Evolutionary conservation across 2,888 invertebrate genomes (phyloP).

Genomic region (Trichopoda pennipes): DNA sequence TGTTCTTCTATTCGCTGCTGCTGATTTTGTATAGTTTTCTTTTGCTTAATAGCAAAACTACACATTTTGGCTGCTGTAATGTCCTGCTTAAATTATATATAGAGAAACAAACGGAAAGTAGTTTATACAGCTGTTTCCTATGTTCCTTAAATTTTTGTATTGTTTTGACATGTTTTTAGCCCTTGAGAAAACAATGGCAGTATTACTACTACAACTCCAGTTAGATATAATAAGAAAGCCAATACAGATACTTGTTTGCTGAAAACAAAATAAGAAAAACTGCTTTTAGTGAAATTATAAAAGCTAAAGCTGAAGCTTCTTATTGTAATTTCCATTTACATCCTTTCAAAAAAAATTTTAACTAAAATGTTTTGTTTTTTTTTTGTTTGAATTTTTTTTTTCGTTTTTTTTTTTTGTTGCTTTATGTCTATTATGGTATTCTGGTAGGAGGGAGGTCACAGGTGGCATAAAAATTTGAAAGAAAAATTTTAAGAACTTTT

Average conservation of each 20-base stretch:
- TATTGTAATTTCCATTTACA: constrained; percentile 45
- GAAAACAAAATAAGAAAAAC: constrained; percentile 12
- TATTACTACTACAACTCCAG: neutral
- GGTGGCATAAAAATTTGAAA: too few species aligned
- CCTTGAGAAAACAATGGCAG: constrained; percentile 59
- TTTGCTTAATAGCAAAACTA: constrained; percentile 8
- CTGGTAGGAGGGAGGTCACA: too few species aligned
- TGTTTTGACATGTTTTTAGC: constrained; percentile 69
- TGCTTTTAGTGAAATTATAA: constrained; percentile 14
- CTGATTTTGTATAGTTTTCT: neutral
- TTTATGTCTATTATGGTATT: neutral
- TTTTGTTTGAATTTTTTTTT: constrained; percentile 1
- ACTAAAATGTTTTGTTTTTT: constrained; percentile 2
- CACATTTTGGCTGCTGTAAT: constrained; percentile 31
- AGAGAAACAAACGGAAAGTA: constrained; percentile 58
- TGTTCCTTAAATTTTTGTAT: constrained; percentile 66
- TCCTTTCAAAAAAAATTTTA: constrained; percentile 2
- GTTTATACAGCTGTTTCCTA: constrained; percentile 69
- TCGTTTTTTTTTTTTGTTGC: neutral
- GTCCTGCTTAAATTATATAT: constrained; percentile 27
- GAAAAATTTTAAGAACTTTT: too few species aligned
- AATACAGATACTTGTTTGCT: constrained; percentile 7
- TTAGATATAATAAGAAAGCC: neutral
- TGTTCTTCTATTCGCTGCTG: constrained; percentile 36
- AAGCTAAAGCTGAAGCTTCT: constrained; percentile 24